Base-by-base conservation (phyloP, 2,888 invertebrate species). In the Blastobasis adustella region DNA sequence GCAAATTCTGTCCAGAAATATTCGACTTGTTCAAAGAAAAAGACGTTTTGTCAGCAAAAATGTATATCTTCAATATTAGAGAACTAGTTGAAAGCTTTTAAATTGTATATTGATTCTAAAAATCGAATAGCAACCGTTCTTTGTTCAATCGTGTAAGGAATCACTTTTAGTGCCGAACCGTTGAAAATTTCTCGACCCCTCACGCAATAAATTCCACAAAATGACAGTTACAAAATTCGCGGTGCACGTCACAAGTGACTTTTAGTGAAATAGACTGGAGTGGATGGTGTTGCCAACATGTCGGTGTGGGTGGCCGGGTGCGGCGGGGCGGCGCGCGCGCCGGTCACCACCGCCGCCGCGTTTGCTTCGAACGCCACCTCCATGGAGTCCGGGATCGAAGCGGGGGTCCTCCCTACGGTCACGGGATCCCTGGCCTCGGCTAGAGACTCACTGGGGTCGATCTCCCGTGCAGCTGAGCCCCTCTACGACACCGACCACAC, bases 401-500 rank as follows among this genome's bases (percentile, higher is more conserved):
- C 91, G 1, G 92, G 92, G 39, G 92, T 92, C 70, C 82, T 92
- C 59, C 93, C 93, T n/a, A 93, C 93, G 6, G 93, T 93, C 67
- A 93, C 93, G 41, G 93, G 93, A 47, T 93, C 93, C 1, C 84
- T 93, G 61, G 74, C 90, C 60, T 87, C 90, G 50, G 81, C 90
- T 54, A 66, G 90, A 63, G 81, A 88, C 61, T 91, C 91, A 0
- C 79, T 91, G 63, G 91, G 90, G 47, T 91, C 91, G 8, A 71
- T 91, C 54, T 91, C 91, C 46, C 84, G 91, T 51, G 90, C 90
- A 5, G 88, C 84, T 3, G 93, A 93, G 67, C 92, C 92, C 42
- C 78, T 90, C 49, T 94, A 94, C 73, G 93, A 94, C 69, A 94
- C 94, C 49, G 95, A 95, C 74, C 94, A 94, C 67, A 95, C 95